Evolutionary conservation across 2,888 invertebrate genomes (phyloP).

Genomic region (Drosophila nr. perissopoda): DNA sequence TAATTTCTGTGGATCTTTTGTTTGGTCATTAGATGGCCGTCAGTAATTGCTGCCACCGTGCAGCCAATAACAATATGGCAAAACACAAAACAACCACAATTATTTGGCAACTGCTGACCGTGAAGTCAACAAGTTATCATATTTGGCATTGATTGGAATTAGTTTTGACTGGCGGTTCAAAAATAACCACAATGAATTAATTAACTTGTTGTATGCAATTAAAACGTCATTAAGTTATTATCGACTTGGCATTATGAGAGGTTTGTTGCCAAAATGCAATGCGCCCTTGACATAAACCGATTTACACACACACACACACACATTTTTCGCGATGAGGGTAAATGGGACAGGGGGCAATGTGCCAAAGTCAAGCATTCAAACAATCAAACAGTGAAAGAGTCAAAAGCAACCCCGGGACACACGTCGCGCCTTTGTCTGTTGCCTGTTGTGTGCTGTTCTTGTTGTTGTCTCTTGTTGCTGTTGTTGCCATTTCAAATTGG

Average conservation of each 20-base stretch:
- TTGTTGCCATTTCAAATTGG: conserved; percentile 79
- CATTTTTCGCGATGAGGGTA: not conserved
- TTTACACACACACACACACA: not conserved
- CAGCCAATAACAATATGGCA: conserved; percentile 39
- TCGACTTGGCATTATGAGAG: conserved; percentile 68
- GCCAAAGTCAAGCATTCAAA: conserved; percentile 51
- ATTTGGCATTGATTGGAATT: conserved; percentile 71
- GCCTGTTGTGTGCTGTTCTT: conserved; percentile 9
- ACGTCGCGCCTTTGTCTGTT: conserved; percentile 51
- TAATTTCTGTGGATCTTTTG: conserved; percentile 50
- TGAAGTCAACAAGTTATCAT: conserved; percentile 56
- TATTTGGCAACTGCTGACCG: conserved; percentile 40
- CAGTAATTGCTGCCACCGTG: conserved; percentile 78
- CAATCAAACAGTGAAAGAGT: conserved; percentile 53
- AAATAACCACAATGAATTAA: conserved; percentile 66
- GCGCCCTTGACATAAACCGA: conserved; percentile 69
- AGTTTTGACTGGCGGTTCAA: conserved; percentile 66
- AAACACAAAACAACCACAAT: not conserved
- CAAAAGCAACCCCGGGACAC: conserved; percentile 60
- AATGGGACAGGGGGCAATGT: conserved; percentile 33
- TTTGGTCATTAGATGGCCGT: conserved; percentile 62
- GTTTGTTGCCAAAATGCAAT: conserved; percentile 59
- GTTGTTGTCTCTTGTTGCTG: conserved; percentile 35
- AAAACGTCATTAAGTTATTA: conserved; percentile 78
- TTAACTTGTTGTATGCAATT: conserved; percentile 78